phyloP scores from a whole-genome alignment of 2,113 vertebrate species.

The Oplegnathus fasciatus region DNA sequence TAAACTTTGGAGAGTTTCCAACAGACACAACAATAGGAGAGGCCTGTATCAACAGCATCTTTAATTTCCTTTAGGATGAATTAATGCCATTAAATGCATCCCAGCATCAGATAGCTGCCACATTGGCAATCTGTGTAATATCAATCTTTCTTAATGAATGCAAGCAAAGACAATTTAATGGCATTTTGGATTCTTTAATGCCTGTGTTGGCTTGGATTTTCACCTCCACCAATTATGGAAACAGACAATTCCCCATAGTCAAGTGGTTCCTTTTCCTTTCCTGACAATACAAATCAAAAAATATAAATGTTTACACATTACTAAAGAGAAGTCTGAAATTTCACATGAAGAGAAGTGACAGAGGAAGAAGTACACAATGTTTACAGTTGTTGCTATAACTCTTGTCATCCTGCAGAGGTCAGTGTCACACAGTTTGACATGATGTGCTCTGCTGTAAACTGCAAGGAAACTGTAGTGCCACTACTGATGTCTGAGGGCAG shows the following conservation, averaged over 20 bases:
- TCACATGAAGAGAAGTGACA: background rate
- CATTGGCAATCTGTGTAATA: background rate
- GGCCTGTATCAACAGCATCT: background rate
- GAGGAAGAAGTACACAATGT: background rate
- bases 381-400: background rate
- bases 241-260: background rate
- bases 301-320: background rate
- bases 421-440: conserved; percentile 48
- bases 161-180: conserved; percentile 5
- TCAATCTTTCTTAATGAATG: conserved; percentile 17
- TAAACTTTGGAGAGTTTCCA: conserved; percentile 5
- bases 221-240: background rate
- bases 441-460: background rate
- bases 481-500: background rate
- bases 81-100: conserved; percentile 8
- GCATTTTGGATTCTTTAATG: background rate
- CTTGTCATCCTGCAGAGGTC: conserved; percentile 68
- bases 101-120: background rate
- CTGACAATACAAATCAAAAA: background rate
- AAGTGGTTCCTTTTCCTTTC: background rate
- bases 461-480: background rate
- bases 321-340: background rate
- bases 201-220: background rate
- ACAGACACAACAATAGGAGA: background rate
- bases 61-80: conserved; percentile 4